Base-by-base conservation (phyloP, 2,113 vertebrate species). In the Trogon melanurus region DNA sequence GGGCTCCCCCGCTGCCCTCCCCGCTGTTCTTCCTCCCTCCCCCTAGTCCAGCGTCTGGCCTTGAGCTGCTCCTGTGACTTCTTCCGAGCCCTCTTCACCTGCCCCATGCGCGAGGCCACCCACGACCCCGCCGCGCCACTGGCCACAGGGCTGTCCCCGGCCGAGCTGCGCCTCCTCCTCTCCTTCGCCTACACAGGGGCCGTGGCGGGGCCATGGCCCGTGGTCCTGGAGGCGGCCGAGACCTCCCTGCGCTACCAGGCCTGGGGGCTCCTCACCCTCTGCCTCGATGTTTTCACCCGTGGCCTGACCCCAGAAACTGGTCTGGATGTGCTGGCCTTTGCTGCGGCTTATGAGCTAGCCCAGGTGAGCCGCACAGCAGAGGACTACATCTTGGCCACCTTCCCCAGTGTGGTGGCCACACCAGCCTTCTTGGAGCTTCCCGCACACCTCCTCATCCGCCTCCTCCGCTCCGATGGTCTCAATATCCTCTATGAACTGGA, bases 11-110 rank as follows among this genome's bases (percentile, higher is more conserved):
- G 2, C 32, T 83, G 26, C 54, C 30, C 45, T 36, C 36, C 36
- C 26, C 75, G 34, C 16, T 6, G 0, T 53, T 93, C 56, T 64
- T 86, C 53, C 85, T 85, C 53, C 85, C 89, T 88, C 47, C 41
- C 64, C 91, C 25, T 85, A 99, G 99, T 98, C 61, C 99, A 99
- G 94, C 98, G 98, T 93, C 97, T 98, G 72, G 95, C 99, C 69
- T 96, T 99, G 94, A 98, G 98, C 51, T 99, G 98, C 30, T 98
- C 98, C 98, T 99, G 98, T 30, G 98, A 99, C 85, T 99, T 98
- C 97, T 99, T 99, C 96, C 97, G 98, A 12, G 98, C 98, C 23
- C 99, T 99, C 98, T 99, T 99, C 93, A 98, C 98, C 62, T 98
- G 98, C 12, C 99, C 99, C 44, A 99, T 99, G 99, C 97, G 79